These are phyloP conservation scores for Aspiorhynchus laticeps DNA, from an alignment of 2,113 vertebrate genomes.

Conservation along the genomic window DNA sequence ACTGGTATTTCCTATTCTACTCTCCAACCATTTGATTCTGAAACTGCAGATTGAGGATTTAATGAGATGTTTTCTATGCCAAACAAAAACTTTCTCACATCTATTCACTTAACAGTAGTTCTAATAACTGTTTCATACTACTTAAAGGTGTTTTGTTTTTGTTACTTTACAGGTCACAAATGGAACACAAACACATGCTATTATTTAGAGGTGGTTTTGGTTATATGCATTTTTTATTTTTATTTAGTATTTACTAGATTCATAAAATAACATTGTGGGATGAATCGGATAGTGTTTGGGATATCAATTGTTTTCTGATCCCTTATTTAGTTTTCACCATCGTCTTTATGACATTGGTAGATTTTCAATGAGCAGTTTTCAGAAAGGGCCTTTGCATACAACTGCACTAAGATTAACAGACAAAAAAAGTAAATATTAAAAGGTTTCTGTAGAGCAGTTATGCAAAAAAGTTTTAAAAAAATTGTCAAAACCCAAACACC, in stretches of 20 bases:
- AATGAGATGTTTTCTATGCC: background rate
- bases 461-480: too few relatives aligned
- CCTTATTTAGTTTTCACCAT: background rate
- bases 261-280: background rate
- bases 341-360: background rate
- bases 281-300: background rate
- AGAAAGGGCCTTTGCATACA: background rate
- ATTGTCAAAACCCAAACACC: background rate
- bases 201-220: background rate
- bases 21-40: background rate
- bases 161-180: constrained; percentile 16
- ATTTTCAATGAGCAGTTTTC: background rate
- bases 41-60: background rate
- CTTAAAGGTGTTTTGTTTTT: background rate
- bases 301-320: background rate
- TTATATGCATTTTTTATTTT: background rate
- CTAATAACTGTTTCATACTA: constrained; percentile 7
- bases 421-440: background rate
- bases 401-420: background rate
- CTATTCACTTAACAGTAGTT: background rate
- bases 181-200: background rate
- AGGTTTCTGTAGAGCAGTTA: background rate
- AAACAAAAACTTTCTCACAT: background rate
- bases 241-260: background rate
- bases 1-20: background rate